Evolutionary conservation across 2,888 invertebrate genomes (phyloP).

Genomic region (Bellardia bayeri): DNA sequence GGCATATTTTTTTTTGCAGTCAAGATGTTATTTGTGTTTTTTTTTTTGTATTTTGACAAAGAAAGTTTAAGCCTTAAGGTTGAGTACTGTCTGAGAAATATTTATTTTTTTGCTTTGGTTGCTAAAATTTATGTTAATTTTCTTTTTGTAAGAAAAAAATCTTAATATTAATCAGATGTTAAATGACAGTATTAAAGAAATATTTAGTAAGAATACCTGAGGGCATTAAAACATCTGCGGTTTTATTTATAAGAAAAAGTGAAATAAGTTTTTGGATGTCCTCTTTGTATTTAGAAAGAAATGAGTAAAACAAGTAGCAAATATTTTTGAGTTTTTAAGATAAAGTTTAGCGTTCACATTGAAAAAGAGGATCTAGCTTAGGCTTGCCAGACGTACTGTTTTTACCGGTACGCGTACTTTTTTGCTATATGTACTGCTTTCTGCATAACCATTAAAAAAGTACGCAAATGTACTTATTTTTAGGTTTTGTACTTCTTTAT

Average conservation of each 20-base stretch:
- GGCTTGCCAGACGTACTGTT: too few species aligned
- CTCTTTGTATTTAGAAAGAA: background rate
- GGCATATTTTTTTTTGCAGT: background rate
- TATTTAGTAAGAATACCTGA: slow-evolving; percentile 33
- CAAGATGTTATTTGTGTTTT: slow-evolving; percentile 40
- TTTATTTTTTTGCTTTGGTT: background rate
- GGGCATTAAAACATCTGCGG: slow-evolving; percentile 42
- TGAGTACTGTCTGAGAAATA: slow-evolving; percentile 36
- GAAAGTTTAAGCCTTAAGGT: slow-evolving; percentile 46
- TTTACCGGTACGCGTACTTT: too few species aligned
- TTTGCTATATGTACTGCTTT: too few species aligned
- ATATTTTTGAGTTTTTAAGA: background rate
- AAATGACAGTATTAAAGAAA: slow-evolving; percentile 44
- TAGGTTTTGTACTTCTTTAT: too few species aligned
- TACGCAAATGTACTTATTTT: too few species aligned
- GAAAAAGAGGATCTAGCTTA: too few species aligned
- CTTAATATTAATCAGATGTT: slow-evolving; percentile 64
- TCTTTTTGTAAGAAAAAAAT: slow-evolving; percentile 26
- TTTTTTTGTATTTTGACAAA: slow-evolving; percentile 19
- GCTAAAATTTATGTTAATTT: slow-evolving; percentile 67
- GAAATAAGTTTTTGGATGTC: background rate
- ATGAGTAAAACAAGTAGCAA: background rate
- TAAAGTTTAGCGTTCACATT: background rate
- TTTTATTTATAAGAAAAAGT: background rate
- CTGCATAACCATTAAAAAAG: too few species aligned